Base-by-base conservation (phyloP, 2,113 vertebrate species). In the Oryzias celebensis region DNA sequence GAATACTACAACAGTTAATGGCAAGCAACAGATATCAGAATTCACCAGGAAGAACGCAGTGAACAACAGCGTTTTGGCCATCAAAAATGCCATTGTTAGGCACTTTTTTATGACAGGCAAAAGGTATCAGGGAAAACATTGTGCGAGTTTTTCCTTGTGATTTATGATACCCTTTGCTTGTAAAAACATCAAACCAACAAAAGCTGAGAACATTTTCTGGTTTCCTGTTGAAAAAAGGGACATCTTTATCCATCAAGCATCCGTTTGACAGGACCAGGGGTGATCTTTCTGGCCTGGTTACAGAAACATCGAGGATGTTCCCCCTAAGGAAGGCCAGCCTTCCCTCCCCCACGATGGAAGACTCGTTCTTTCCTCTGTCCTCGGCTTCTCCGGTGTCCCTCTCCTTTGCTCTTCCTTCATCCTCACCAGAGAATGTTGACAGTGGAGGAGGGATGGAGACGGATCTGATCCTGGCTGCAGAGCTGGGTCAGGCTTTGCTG, bases 381-480 rank as follows among this genome's bases (percentile, higher is more conserved):
- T 80, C 90, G 1, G 83, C 90, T 2, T 88, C 87, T 26, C 74
- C 89, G 0, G 47, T 82, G 23, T 87, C 83, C 7, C 78, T 88
- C 24, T 89, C 82, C 54, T 88, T 78, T 43, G 64, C 67, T 52
- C 76, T 68, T 6, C 83, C 68, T 14, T 58, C 58, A 3, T 72
- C 80, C 47, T 81, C 79, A 43, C 73, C 62, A 5, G 54, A 55
- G 17, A 55, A 52, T 17, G 43, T 46, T n/a, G 86, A 87, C 44
- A 71, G 73, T 2, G 69, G 73, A 42, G 83, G 77, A 17, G 86
- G 58, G 24, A 74, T 93, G 51, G 90, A 92, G 74, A 90, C 90
- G 0, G 92, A 93, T 72, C 75, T 93, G 52, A 90, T 91, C 42
- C 81, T 93, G 20, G 92, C 92, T 1, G 92, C 92, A n/a, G 92